phyloP scores from a whole-genome alignment of 2,113 vertebrate genomes.

The Cervus canadensis region DNA sequence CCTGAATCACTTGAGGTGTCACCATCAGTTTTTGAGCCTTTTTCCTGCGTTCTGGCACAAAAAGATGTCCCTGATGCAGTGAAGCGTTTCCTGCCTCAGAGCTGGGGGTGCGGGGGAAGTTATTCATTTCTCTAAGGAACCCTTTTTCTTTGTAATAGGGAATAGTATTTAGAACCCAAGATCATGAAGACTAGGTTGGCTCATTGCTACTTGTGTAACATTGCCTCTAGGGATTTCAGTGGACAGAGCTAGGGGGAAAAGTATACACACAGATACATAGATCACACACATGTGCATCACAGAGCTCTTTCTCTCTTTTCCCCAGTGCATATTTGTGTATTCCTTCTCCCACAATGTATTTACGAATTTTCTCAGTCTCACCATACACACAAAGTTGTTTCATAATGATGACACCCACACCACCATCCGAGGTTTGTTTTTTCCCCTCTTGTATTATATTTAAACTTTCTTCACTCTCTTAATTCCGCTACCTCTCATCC shows the following conservation, averaged over 20 bases:
- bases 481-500: constrained; percentile 23
- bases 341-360: neutral
- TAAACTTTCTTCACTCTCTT: constrained; percentile 10
- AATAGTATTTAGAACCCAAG: neutral
- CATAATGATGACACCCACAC: neutral
- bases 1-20: neutral
- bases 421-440: neutral
- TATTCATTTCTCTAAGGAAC: neutral
- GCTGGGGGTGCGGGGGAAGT: neutral
- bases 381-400: neutral
- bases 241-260: neutral
- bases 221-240: neutral
- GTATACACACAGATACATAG: neutral
- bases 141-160: neutral
- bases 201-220: neutral
- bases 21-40: neutral
- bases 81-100: neutral
- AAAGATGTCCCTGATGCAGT: neutral
- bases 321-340: neutral
- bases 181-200: neutral
- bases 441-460: neutral
- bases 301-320: neutral
- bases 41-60: neutral
- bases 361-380: neutral
- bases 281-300: neutral